Evolutionary conservation across 1,140 invertebrate species (phyloP).

Genomic region (Littorina saxatilis): DNA sequence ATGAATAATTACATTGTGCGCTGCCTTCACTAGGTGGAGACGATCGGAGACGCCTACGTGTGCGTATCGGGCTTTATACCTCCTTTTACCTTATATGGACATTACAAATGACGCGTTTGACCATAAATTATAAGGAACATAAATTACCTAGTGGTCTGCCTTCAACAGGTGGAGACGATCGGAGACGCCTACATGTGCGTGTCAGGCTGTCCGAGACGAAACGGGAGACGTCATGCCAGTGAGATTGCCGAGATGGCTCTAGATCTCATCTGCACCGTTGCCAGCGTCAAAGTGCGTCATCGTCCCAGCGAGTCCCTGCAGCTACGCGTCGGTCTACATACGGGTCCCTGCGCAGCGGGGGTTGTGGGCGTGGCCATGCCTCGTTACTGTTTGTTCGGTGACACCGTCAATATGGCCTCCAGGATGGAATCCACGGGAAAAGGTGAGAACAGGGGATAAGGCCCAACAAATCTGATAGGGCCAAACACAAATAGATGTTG

Average conservation of each 20-base stretch:
- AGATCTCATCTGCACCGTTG: conserved; percentile 89
- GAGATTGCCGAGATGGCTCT: conserved; percentile 94
- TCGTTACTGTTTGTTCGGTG: conserved; percentile 70
- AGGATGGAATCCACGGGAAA: conserved; percentile 71
- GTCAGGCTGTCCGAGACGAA: conserved; percentile 88
- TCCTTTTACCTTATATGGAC: no score
- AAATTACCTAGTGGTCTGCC: no score
- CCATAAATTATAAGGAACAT: no score
- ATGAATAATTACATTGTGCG: no score
- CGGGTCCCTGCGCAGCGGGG: conserved; percentile 75
- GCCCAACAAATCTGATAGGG: neutral
- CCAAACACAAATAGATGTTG: neutral
- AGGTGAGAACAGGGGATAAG: conserved; percentile 42
- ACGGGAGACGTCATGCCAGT: conserved; percentile 85
- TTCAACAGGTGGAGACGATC: conserved; percentile 68
- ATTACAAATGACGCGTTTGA: no score
- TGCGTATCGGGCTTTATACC: conserved; percentile 92
- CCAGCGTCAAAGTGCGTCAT: conserved; percentile 87
- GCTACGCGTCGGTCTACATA: conserved; percentile 94
- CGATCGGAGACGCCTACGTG: conserved; percentile 92
- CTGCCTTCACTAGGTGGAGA: no score
- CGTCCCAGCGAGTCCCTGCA: conserved; percentile 88
- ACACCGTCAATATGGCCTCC: conserved; percentile 71
- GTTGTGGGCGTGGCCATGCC: conserved; percentile 71
- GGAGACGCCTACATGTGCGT: conserved; percentile 97